Conservation (phyloP, 2,113 vertebrate genomes). For the Protomyctophum bolini region DNA sequence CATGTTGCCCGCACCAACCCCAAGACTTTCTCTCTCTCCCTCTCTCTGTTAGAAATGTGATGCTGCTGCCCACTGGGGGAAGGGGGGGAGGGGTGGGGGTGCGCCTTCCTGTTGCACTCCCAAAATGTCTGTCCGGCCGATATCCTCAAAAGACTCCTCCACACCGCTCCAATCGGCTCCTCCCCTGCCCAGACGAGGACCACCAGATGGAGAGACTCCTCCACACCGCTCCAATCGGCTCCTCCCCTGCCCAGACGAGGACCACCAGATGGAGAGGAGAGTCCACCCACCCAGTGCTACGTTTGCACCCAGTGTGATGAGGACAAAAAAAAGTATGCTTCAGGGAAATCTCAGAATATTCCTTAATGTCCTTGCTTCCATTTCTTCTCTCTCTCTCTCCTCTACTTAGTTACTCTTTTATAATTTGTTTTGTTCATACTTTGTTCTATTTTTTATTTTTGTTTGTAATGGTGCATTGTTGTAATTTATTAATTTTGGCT, state of each 20-base stretch:
- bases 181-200: constrained; percentile 48
- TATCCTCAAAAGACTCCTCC: constrained; percentile 68
- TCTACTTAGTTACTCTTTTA: constrained; percentile 47
- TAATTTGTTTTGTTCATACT: constrained; percentile 11
- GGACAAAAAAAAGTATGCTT: constrained; percentile 64
- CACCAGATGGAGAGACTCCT: constrained; percentile 48
- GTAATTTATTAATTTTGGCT: constrained; percentile 79
- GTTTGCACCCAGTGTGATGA: constrained; percentile 67
- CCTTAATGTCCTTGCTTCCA: constrained; percentile 57
- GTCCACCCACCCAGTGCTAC: constrained; percentile 54
- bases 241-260: constrained; percentile 46
- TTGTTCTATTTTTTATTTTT: constrained; percentile 25
- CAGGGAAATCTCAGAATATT: constrained; percentile 73
- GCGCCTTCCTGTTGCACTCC: constrained; percentile 78
- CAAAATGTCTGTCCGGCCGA: constrained; percentile 75
- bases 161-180: constrained; percentile 69
- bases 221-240: constrained; percentile 73
- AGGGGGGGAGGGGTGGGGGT: constrained; percentile 38
- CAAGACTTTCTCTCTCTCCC: neutral
- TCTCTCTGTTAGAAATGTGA: constrained; percentile 82
- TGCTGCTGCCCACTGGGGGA: constrained; percentile 34
- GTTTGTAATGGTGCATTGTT: constrained; percentile 63
- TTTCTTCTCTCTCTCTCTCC: constrained; percentile 37
- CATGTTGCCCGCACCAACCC: too few relatives aligned
- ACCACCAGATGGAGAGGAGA: constrained; percentile 53